Evolutionary conservation across 2,888 invertebrate species (phyloP).

Genomic region (Pogonocherus hispidulus): DNA sequence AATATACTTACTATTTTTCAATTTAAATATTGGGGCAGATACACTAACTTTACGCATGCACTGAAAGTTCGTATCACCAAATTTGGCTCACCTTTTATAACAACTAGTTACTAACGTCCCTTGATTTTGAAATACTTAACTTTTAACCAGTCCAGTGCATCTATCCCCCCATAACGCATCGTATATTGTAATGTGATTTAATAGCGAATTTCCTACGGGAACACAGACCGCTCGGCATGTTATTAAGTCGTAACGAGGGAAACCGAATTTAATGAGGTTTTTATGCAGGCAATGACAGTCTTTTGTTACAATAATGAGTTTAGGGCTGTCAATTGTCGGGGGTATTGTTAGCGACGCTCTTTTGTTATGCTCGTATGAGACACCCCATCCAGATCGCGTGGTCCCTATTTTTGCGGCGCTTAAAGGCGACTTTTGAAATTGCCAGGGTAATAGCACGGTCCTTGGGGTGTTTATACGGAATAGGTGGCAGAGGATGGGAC

Average conservation of each 20-base stretch:
- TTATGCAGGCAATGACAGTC: slow-evolving; percentile 69
- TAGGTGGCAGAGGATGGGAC: slow-evolving; percentile 31
- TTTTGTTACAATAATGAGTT: slow-evolving; percentile 69
- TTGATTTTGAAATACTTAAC: background rate
- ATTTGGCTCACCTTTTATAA: no score
- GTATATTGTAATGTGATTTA: slow-evolving; percentile 29
- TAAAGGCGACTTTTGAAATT: slow-evolving; percentile 46
- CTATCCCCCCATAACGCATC: background rate
- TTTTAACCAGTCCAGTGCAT: background rate
- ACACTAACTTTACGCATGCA: no score
- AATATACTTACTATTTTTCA: no score
- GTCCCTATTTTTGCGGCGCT: slow-evolving; percentile 43
- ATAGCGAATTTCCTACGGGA: slow-evolving; percentile 52
- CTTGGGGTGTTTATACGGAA: slow-evolving; percentile 47
- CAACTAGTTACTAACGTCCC: no score
- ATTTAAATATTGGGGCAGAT: no score
- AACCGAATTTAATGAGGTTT: slow-evolving; percentile 68
- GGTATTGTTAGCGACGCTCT: slow-evolving; percentile 57
- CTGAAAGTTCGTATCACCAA: no score
- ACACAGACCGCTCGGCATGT: slow-evolving; percentile 56
- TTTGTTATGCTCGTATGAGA: slow-evolving; percentile 46
- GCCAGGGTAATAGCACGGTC: slow-evolving; percentile 40
- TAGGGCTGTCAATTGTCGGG: slow-evolving; percentile 67
- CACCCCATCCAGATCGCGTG: slow-evolving; percentile 18
- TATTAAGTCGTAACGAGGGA: slow-evolving; percentile 65